phyloP scores from a whole-genome alignment of 1,140 invertebrate genomes.

The Meteorus sp. region DNA sequence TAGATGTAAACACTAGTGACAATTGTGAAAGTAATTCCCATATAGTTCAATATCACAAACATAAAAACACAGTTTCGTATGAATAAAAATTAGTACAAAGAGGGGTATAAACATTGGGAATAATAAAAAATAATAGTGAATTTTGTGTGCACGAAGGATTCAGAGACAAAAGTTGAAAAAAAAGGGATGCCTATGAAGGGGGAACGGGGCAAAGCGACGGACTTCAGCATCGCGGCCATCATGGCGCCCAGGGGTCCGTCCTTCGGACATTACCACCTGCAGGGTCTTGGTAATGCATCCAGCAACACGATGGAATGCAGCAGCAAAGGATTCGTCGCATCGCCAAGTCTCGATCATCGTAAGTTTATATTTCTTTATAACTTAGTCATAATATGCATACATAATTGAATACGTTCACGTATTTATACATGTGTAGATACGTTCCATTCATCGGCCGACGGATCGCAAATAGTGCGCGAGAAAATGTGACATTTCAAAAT shows the following conservation, averaged over 20 bases:
- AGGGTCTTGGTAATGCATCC: constrained; percentile 45
- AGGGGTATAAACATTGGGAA: not conserved
- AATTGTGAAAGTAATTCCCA: too few species aligned
- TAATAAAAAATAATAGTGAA: not conserved
- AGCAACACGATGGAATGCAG: constrained; percentile 50
- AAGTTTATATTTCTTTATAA: too few species aligned
- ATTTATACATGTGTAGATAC: too few species aligned
- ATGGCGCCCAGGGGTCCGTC: constrained; percentile 63
- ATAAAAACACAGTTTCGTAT: too few species aligned
- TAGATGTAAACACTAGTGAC: too few species aligned
- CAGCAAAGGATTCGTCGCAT: constrained; percentile 42
- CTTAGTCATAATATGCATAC: too few species aligned
- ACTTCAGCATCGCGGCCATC: constrained; percentile 69
- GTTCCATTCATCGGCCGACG: too few species aligned
- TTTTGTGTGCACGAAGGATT: constrained; percentile 26
- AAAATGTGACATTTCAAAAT: too few species aligned
- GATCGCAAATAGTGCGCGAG: too few species aligned
- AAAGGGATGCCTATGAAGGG: constrained; percentile 59
- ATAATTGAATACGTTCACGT: too few species aligned
- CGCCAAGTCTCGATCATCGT: constrained; percentile 50
- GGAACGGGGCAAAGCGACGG: constrained; percentile 61
- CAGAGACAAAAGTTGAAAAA: constrained; percentile 47
- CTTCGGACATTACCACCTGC: constrained; percentile 58
- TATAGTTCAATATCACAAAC: too few species aligned
- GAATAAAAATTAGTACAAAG: too few species aligned